A percentile compares a stretch with the other conserved stretches of the same genome.
These are phyloP conservation scores for Nasonia vitripennis DNA, from an alignment of 1,140 invertebrate genomes.

Conservation along the genomic window DNA sequence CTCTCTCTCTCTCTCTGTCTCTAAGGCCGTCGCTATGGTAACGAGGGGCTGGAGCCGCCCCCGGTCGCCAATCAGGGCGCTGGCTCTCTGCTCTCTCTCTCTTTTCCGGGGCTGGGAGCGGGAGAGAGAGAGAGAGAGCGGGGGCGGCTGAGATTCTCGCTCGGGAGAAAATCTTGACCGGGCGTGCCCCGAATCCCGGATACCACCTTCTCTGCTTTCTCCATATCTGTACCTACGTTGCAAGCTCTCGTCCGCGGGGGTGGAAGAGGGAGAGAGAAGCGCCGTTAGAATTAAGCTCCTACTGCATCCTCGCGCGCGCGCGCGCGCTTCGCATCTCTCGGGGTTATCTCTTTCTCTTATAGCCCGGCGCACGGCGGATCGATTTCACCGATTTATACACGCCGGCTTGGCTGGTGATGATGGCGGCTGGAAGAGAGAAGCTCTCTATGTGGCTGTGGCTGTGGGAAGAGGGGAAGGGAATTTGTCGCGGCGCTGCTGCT, in stretches of 20 bases:
- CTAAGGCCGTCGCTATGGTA: constrained; percentile 73
- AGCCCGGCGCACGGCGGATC: constrained; percentile 9
- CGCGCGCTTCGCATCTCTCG: background rate
- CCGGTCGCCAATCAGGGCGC: constrained; percentile 71
- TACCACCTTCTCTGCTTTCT: constrained; percentile 56
- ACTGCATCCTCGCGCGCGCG: background rate
- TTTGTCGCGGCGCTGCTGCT: background rate
- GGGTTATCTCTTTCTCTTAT: constrained; percentile 11
- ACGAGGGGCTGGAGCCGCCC: constrained; percentile 73
- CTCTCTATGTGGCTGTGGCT: background rate
- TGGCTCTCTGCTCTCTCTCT: constrained; percentile 41
- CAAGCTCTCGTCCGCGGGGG: background rate
- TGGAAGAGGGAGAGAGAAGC: constrained; percentile 7
- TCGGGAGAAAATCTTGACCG: constrained; percentile 75
- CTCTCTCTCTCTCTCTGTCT: constrained; percentile 49
- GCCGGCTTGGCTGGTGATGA: background rate
- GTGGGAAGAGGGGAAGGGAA: constrained; percentile 1
- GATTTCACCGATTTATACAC: constrained; percentile 49
- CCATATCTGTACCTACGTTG: background rate
- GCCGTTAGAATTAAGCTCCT: constrained; percentile 32
- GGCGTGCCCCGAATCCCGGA: constrained; percentile 74
- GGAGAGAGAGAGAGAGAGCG: constrained; percentile 41
- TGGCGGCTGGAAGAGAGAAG: background rate
- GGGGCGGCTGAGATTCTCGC: constrained; percentile 73
- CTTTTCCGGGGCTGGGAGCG: background rate